Evolutionary conservation across 2,113 vertebrate genomes (phyloP).

Genomic region (Tragelaphus buxtoni): DNA sequence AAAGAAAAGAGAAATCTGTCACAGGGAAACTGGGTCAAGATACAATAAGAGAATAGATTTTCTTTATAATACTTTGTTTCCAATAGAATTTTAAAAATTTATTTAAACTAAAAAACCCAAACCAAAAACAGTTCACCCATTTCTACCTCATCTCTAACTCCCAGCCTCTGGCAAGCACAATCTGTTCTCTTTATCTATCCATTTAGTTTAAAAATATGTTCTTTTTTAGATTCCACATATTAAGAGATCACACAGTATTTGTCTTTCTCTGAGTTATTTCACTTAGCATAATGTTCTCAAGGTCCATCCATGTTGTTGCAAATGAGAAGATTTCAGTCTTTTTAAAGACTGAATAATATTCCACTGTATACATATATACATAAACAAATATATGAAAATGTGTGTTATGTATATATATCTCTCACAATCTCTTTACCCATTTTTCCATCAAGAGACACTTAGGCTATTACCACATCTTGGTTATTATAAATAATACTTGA

Average conservation of each 20-base stretch:
- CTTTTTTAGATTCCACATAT: background rate
- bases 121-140: background rate
- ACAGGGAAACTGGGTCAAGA: background rate
- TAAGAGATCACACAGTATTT: background rate
- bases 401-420: background rate
- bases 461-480: background rate
- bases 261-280: background rate
- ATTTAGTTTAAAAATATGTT: background rate
- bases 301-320: background rate
- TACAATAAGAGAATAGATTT: background rate
- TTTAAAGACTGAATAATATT: background rate
- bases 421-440: background rate
- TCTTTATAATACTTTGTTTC: background rate
- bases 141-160: background rate
- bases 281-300: background rate
- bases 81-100: background rate
- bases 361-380: background rate
- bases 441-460: background rate
- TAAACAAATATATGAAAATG: background rate
- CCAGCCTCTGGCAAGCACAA: background rate
- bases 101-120: background rate
- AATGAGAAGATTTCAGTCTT: background rate
- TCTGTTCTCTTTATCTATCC: background rate
- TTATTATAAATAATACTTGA: background rate
- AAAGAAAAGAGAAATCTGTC: constrained; percentile 49